phyloP scores from a whole-genome alignment of 1,140 invertebrate species.

The Lasaia peninsularis region DNA sequence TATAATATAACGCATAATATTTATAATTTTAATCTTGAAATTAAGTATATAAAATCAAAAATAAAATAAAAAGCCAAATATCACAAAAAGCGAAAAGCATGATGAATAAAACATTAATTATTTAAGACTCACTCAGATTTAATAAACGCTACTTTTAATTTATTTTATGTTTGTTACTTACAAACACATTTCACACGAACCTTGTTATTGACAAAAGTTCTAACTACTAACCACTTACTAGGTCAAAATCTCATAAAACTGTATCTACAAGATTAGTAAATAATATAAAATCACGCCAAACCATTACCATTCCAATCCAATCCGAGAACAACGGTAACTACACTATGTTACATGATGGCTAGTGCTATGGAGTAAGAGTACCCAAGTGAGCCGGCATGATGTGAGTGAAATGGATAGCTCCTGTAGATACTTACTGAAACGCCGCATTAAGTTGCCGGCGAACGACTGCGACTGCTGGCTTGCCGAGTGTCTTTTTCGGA shows the following conservation, averaged over 20 bases:
- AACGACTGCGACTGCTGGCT: conserved; percentile 76
- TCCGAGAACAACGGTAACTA: conserved; percentile 41
- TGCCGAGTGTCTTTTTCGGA: conserved; percentile 64
- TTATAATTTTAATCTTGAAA: conserved; percentile 16
- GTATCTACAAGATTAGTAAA: conserved; percentile 52
- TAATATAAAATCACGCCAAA: conserved; percentile 51
- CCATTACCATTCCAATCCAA: conserved; percentile 63
- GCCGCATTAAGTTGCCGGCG: conserved; percentile 85
- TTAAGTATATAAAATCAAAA: conserved; percentile 28
- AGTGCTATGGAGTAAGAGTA: conserved; percentile 37
- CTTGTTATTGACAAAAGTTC: conserved; percentile 31
- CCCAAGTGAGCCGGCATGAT: conserved; percentile 39
- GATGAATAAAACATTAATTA: conserved; percentile 17
- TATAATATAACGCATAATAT: background rate
- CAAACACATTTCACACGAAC: conserved; percentile 16
- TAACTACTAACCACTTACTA: conserved; percentile 61
- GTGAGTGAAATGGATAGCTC: conserved; percentile 36
- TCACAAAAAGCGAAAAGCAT: conserved; percentile 70
- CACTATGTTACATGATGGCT: conserved; percentile 43
- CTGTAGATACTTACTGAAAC: conserved; percentile 88
- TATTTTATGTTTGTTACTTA: conserved; percentile 1
- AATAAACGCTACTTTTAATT: conserved; percentile 15
- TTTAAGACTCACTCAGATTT: conserved; percentile 14
- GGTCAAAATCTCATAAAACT: conserved; percentile 37
- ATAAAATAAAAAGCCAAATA: conserved; percentile 70